These are phyloP conservation scores for Sebastes fasciatus DNA, from an alignment of 2,113 vertebrate species.

Conservation along the genomic window DNA sequence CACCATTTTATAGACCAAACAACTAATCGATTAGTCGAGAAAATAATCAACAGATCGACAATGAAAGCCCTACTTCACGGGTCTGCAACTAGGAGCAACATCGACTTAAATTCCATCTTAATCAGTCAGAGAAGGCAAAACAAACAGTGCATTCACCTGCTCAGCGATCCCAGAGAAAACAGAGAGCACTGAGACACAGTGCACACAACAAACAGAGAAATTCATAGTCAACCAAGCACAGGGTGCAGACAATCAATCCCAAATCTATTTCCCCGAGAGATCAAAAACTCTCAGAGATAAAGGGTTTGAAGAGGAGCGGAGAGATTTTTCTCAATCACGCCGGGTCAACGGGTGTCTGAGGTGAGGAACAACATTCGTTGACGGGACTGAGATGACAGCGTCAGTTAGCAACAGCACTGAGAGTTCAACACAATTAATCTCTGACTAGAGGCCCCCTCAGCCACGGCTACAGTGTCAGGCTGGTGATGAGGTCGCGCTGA, in stretches of 20 bases:
- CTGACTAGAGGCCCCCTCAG: slow-evolving; percentile 60
- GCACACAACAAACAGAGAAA: slow-evolving; percentile 15
- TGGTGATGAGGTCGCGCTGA: slow-evolving; percentile 70
- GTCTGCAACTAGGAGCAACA: slow-evolving; percentile 17
- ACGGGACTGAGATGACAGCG: slow-evolving; percentile 54
- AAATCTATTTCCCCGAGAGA: slow-evolving; percentile 50
- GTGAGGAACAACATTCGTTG: slow-evolving; percentile 39
- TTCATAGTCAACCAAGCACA: neutral
- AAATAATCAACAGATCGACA: no score
- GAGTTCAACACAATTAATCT: slow-evolving; percentile 70
- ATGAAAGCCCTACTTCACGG: neutral
- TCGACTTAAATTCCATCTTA: slow-evolving; percentile 17
- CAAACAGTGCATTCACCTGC: slow-evolving; percentile 30
- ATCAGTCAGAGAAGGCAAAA: slow-evolving; percentile 18
- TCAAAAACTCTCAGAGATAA: slow-evolving; percentile 50
- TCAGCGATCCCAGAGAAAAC: neutral
- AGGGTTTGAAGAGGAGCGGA: slow-evolving; percentile 43
- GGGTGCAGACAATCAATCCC: slow-evolving; percentile 46
- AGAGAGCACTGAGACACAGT: neutral
- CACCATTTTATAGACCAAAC: no score
- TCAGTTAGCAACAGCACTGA: slow-evolving; percentile 44
- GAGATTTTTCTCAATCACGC: slow-evolving; percentile 49
- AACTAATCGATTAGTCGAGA: no score
- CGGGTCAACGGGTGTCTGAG: slow-evolving; percentile 33
- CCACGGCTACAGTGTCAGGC: slow-evolving; percentile 61